These are phyloP conservation scores for Phalacrocorax aristotelis DNA, from an alignment of 2,113 vertebrate species.

Conservation along the genomic window DNA sequence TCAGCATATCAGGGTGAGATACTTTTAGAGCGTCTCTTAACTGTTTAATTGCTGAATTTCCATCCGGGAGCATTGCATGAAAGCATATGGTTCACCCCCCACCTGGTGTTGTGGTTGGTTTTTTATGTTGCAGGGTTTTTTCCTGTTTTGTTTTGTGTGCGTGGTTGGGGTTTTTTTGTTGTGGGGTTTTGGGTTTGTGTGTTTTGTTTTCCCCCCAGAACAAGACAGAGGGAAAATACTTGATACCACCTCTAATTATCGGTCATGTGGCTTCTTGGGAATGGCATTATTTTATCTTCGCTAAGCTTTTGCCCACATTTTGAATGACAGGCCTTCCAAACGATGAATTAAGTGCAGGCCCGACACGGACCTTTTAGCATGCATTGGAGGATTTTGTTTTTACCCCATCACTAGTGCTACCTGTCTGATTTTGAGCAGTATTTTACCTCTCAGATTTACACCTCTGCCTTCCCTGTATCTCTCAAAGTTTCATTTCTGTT, in stretches of 20 bases:
- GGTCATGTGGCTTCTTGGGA: not conserved
- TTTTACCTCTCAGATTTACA: not conserved
- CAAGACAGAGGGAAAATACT: not conserved
- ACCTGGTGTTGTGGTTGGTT: not conserved
- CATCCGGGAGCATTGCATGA: not conserved
- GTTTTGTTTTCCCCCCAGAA: not conserved
- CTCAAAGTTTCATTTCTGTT: not conserved
- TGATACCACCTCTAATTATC: not conserved
- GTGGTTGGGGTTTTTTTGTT: not conserved
- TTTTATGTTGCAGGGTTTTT: not conserved
- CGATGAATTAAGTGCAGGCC: not conserved
- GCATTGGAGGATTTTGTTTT: not conserved
- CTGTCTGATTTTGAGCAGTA: not conserved
- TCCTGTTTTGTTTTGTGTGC: not conserved
- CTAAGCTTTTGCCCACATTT: not conserved
- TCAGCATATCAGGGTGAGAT: constrained; percentile 53
- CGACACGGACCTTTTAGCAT: not conserved
- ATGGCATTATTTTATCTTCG: not conserved
- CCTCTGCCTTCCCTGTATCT: not conserved
- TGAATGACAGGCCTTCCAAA: not conserved
- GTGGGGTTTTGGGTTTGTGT: too few species aligned
- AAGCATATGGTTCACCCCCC: not conserved
- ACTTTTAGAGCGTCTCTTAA: constrained; percentile 35
- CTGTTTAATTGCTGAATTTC: not conserved
- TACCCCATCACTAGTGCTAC: not conserved